These are phyloP conservation scores for Dendrolimus punctatus DNA, from an alignment of 1,140 invertebrate genomes.

Conservation along the genomic window DNA sequence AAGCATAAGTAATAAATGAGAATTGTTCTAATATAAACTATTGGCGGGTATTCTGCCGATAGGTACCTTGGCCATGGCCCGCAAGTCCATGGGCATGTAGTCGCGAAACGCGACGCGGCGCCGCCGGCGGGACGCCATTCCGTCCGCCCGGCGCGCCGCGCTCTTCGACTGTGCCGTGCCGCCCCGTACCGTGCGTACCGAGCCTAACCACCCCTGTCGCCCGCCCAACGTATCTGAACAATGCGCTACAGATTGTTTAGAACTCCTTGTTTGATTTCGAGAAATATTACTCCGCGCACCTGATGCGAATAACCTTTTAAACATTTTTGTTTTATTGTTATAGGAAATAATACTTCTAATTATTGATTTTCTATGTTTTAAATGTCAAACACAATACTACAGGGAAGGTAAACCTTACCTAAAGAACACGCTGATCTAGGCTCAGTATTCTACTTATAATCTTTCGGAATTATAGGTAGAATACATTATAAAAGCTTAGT, in stretches of 20 bases:
- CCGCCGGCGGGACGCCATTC: slow-evolving; percentile 52
- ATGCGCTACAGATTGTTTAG: slow-evolving; percentile 10
- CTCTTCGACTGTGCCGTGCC: slow-evolving; percentile 21
- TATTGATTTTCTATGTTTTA: no score
- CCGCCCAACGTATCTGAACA: slow-evolving; percentile 13
- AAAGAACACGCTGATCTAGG: no score
- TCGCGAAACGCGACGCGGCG: slow-evolving; percentile 63
- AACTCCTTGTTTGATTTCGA: slow-evolving; percentile 15
- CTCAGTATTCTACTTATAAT: no score
- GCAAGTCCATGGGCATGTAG: slow-evolving; percentile 61
- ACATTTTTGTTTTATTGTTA: not conserved
- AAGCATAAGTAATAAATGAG: no score
- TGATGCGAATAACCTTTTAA: slow-evolving; percentile 11
- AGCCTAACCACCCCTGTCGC: slow-evolving; percentile 7
- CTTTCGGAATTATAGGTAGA: no score
- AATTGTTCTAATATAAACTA: no score
- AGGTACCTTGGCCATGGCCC: slow-evolving; percentile 62
- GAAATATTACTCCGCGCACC: slow-evolving; percentile 12
- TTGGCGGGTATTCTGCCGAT: no score
- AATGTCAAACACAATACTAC: no score
- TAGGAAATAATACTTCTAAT: no score
- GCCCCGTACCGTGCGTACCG: slow-evolving; percentile 1
- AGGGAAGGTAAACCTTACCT: no score
- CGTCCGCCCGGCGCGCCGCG: slow-evolving; percentile 38
- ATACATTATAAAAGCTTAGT: no score